phyloP scores from a whole-genome alignment of 2,113 vertebrate species.

The Leptodactylus fuscus region DNA sequence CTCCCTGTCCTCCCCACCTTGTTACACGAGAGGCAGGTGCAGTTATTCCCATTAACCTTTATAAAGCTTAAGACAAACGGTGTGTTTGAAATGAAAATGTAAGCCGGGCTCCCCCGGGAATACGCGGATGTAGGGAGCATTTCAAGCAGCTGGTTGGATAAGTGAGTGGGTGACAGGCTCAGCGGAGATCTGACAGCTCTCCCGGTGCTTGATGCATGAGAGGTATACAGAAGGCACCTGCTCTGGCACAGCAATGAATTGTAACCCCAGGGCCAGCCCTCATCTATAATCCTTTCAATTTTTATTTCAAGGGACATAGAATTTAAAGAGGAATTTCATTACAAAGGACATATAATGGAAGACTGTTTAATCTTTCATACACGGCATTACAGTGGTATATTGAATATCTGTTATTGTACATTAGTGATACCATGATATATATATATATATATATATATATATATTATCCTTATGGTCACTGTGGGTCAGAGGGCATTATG shows the following conservation, averaged over 20 bases:
- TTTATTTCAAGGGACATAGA: not conserved
- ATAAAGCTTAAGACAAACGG: conserved; percentile 56
- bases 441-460: no score
- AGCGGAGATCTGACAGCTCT: conserved; percentile 51
- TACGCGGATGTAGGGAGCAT: conserved; percentile 32
- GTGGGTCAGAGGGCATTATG: no score
- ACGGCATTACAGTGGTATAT: not conserved
- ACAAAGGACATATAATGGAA: not conserved
- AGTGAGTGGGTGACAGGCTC: conserved; percentile 58
- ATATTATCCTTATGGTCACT: no score
- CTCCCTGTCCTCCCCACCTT: conserved; percentile 24
- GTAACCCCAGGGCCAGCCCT: conserved; percentile 27
- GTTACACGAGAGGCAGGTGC: conserved; percentile 31
- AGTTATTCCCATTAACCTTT: conserved; percentile 58
- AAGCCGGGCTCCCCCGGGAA: conserved; percentile 46
- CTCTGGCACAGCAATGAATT: conserved; percentile 38
- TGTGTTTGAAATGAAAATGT: conserved; percentile 59
- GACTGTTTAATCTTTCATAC: not conserved
- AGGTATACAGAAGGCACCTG: conserved; percentile 53
- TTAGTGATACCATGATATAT: no score
- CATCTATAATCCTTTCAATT: conserved; percentile 39
- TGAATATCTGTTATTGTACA: no score
- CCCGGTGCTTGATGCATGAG: conserved; percentile 56
- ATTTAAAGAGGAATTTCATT: conserved; percentile 33
- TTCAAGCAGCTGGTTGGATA: conserved; percentile 59